These are phyloP conservation scores for Pogonognathellus flavescens DNA, from an alignment of 1,140 invertebrate species.

Conservation along the genomic window DNA sequence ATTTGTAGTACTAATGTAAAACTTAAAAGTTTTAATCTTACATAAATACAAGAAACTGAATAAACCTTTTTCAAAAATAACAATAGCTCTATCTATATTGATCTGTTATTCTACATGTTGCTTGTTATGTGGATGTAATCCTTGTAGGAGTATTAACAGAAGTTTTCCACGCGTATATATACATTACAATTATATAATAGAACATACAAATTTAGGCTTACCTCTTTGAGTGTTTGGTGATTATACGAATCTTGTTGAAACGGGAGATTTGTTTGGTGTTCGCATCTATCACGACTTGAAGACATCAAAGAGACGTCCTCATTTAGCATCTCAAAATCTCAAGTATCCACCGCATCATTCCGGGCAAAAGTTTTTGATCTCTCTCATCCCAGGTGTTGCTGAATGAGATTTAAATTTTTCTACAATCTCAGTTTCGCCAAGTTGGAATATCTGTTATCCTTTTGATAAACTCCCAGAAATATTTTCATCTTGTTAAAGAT, in stretches of 20 bases:
- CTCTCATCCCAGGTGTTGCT: conserved; percentile 6
- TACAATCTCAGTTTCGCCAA: neutral
- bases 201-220: neutral
- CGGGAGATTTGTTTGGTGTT: neutral
- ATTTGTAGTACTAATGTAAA: no score
- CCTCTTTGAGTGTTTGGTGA: conserved; percentile 8
- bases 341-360: conserved; percentile 31
- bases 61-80: no score
- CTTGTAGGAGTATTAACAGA: no score
- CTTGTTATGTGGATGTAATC: no score
- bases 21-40: no score
- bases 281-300: conserved; percentile 2
- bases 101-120: no score
- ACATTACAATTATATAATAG: no score
- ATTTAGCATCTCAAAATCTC: conserved; percentile 7
- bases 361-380: neutral
- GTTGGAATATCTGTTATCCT: neutral
- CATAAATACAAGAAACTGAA: no score
- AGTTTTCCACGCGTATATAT: no score
- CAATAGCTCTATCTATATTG: no score
- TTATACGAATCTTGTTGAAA: neutral
- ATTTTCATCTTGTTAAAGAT: neutral
- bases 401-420: neutral
- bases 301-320: conserved; percentile 29
- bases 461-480: neutral